Conservation (phyloP, 2,888 invertebrate species). For the Aleiodes testaceus region DNA sequence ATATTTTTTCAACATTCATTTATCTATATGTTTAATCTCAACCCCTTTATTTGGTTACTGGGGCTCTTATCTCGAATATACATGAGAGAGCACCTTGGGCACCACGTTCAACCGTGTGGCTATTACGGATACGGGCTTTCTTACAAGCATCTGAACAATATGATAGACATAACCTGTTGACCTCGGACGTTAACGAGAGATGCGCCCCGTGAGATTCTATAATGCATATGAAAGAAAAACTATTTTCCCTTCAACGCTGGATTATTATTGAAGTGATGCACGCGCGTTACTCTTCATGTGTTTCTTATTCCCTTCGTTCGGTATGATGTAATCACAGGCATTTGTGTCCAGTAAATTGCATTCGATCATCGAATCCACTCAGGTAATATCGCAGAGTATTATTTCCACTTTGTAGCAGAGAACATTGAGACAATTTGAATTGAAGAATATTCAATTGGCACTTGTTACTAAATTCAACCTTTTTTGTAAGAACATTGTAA, state of each 20-base stretch:
- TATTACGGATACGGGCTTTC: slow-evolving; percentile 43
- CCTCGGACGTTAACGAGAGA: slow-evolving; percentile 65
- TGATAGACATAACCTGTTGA: slow-evolving; percentile 66
- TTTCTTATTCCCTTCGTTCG: slow-evolving; percentile 36
- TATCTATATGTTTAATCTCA: slow-evolving; percentile 39
- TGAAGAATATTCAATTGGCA: no score
- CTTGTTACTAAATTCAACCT: no score
- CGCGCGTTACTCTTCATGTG: slow-evolving; percentile 34
- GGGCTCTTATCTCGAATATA: slow-evolving; percentile 52
- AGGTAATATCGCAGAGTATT: background rate
- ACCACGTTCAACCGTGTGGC: slow-evolving; percentile 37
- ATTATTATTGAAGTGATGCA: slow-evolving; percentile 27
- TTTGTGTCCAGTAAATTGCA: slow-evolving; percentile 65
- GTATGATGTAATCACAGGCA: slow-evolving; percentile 61
- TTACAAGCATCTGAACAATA: slow-evolving; percentile 57
- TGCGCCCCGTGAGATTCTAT: slow-evolving; percentile 48
- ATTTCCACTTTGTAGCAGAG: no score
- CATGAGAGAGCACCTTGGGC: slow-evolving; percentile 31
- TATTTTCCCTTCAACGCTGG: slow-evolving; percentile 14
- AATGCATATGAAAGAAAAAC: slow-evolving; percentile 39
- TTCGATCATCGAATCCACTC: slow-evolving; percentile 54
- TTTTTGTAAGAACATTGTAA: no score
- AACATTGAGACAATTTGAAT: no score
- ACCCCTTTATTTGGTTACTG: slow-evolving; percentile 59
- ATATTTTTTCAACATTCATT: slow-evolving; percentile 19